Base-by-base conservation (phyloP, 2,797 vertebrate genomes). In the Microcaecilia unicolor region DNA sequence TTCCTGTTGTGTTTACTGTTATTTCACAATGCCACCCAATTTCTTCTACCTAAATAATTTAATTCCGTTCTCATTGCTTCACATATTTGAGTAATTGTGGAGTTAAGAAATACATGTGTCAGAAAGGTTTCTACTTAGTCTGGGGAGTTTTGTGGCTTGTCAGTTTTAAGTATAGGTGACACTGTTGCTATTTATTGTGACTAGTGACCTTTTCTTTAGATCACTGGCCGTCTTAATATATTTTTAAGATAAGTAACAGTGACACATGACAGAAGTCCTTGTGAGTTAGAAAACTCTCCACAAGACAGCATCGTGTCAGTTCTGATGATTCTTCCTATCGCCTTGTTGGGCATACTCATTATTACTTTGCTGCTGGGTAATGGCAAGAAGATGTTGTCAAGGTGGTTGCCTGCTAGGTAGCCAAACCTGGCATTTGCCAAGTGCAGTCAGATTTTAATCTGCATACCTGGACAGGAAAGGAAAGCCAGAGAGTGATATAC, bases 171-270 rank as follows among this genome's bases (percentile, higher is more conserved):
- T 28, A 39, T 37, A 56, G 63, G 64, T 65, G 62, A 63, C 55
- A 42, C 16, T 48, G 63, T 49, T 61, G 55, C 59, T 44, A 48
- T 44, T 32, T 31, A 39, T 22, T 48, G 24, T 67, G 78, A 73
- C 71, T 68, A 70, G 44, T 76, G 82, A 83, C 80, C 78, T 85
- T n/a, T 87, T 83, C 47, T 47, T 53, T 50, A 64, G 55, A 69
- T 67, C 58, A 50, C 2, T 31, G n/a, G 39, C 44, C 25, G 32
- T 61, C 41, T 51, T 70, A 67, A 64, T 55, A 47, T 61, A 51
- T 70, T 48, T 54, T 65, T 56, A 68, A 55, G 41, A 26, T 61
- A 61, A 53, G 47, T 15, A 22, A 49, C 30, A 18, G 38, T 71
- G 78, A 73, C 70, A 76, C 47, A 66, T 64, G 70, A 61, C 61